A percentile compares a stretch with the other conserved stretches of the same genome.
Conservation (phyloP, 2,888 invertebrate species). For the Cryptocephalus moraei region DNA sequence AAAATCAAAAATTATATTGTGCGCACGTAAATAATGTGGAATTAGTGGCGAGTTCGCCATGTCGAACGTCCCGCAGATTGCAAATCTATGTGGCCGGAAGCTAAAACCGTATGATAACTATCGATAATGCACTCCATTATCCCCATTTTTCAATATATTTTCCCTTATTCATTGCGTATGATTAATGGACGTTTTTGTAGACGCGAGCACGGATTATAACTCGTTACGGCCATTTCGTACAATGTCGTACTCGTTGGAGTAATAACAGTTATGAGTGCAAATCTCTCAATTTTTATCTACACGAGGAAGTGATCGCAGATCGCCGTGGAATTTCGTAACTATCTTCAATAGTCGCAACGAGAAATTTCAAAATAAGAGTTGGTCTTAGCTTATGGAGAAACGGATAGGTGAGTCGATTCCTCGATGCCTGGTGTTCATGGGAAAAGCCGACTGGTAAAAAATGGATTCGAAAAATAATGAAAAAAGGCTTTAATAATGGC, state of each 20-base stretch:
- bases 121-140: slow-evolving; percentile 27
- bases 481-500: slow-evolving; percentile 36
- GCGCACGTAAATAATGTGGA: slow-evolving; percentile 28
- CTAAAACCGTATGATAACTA: slow-evolving; percentile 25
- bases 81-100: slow-evolving; percentile 21
- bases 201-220: slow-evolving; percentile 12
- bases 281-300: slow-evolving; percentile 1
- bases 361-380: too few relatives aligned
- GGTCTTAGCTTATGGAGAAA: background rate
- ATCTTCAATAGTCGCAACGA: too few relatives aligned
- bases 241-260: slow-evolving; percentile 1
- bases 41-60: slow-evolving; percentile 19
- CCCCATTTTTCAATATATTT: slow-evolving; percentile 15
- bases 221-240: slow-evolving; percentile 11
- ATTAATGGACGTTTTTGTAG: slow-evolving; percentile 18
- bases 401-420: background rate
- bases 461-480: slow-evolving; percentile 30
- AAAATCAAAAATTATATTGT: slow-evolving; percentile 34
- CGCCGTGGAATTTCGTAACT: background rate
- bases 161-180: slow-evolving; percentile 16
- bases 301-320: too few relatives aligned
- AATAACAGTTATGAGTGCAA: slow-evolving; percentile 5
- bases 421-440: too few relatives aligned
- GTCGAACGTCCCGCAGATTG: slow-evolving; percentile 22
- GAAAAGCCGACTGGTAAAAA: too few relatives aligned